Evolutionary conservation across 35 echinoderm and acorn worm genomes (phyloP), one percentile per base, ranked within the genome.

Genomic region (Apostichopus japonicus): DNA sequence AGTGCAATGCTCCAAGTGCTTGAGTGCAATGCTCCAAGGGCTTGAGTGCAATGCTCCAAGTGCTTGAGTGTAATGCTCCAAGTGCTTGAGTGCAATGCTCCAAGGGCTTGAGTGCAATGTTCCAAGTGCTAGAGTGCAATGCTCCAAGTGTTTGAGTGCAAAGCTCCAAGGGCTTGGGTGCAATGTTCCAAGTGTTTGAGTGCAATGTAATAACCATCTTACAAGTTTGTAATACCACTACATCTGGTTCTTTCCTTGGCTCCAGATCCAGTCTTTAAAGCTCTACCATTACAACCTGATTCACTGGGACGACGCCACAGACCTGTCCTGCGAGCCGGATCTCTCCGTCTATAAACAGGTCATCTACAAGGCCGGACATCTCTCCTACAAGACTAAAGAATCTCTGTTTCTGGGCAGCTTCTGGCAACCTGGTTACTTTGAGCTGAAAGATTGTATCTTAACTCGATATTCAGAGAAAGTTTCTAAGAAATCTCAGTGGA

Each of bases 351-450:
- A 91, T 54, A 77, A 79, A 24, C 90, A 56, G 79, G 51, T 58
- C 7, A 58, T 77, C 14, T 53, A 78, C 77, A 91, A 91, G 53
- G 70, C 73, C 8, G 90, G 90, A 4, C 24, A 53, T 51, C 71
- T 91, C 53, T 52, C 71, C 10, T 91, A 56, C 55, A 91, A 79
- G 76, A 91, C 90, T 23, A 91, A 91, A 72, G 90, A 91, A n/a
- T 78, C 90, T 17, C 33, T 54, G 25, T 91, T 91, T 15, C 73
- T 91, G 7, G 90, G 90, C 16, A 91, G 90, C 21, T 91, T 91
- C 54, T 91, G 90, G 90, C 90, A 91, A 53, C 90, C 90, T 13
- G 90, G 90, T 5, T 91, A 78, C 90, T 91, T 91, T 91, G 90
- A 91, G 72, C 53, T 91, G 51, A 77, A 58, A 58, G 52, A 79